Conservation (phyloP, 1,140 invertebrate genomes). For the Chrysomallon squamiferum region DNA sequence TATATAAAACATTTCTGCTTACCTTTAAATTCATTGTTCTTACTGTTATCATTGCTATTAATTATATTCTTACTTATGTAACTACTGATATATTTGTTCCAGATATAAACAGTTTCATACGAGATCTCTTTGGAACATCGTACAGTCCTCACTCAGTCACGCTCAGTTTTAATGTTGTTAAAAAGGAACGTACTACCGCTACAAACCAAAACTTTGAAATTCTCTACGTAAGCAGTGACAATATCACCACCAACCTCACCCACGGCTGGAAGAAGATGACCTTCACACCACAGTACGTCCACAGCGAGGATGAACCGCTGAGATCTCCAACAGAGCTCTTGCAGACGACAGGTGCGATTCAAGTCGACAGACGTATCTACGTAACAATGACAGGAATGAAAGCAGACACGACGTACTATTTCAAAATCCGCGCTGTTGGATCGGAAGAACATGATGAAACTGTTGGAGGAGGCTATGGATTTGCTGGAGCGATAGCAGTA, state of each 20-base stretch:
- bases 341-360: conserved; percentile 14
- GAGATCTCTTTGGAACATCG: conserved; percentile 24
- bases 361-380: conserved; percentile 19
- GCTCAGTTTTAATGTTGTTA: conserved; percentile 19
- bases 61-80: too few species aligned
- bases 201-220: conserved; percentile 12
- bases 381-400: conserved; percentile 23
- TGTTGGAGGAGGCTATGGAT: neutral
- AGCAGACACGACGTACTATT: conserved; percentile 29
- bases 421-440: conserved; percentile 15
- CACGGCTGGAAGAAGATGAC: conserved; percentile 9
- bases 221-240: conserved; percentile 6
- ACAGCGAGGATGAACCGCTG: conserved; percentile 8
- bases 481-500: conserved; percentile 14
- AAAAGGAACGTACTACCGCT: neutral
- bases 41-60: too few species aligned
- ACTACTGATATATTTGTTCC: neutral
- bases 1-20: too few species aligned
- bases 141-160: conserved; percentile 22
- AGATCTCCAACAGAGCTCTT: conserved; percentile 8
- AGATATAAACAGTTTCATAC: conserved; percentile 12
- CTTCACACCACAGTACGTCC: neutral
- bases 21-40: too few species aligned
- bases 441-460: neutral
- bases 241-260: neutral